A percentile compares a stretch with the other conserved stretches of the same genome.
phyloP scores from a whole-genome alignment of 2,888 invertebrate species.

The Malthinus flaveolus region DNA sequence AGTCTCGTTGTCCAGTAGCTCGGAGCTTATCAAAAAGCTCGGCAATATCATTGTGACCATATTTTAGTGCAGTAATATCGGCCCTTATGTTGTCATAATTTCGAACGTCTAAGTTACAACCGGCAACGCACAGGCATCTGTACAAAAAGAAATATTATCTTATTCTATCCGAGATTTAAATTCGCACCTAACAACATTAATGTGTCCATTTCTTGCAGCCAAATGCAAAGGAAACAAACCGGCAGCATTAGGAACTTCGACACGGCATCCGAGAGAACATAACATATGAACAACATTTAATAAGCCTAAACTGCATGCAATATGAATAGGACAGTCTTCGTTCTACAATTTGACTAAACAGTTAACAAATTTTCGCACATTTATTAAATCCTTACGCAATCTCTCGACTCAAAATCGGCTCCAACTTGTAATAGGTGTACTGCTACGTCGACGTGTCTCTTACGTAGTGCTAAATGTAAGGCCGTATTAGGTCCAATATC shows the following conservation, averaged over 20 bases:
- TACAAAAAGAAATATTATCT: slow-evolving; percentile 19
- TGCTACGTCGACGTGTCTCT: slow-evolving; percentile 61
- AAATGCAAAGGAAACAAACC: slow-evolving; percentile 70
- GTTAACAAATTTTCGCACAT: not conserved
- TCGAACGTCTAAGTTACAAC: slow-evolving; percentile 68
- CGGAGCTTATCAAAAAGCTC: slow-evolving; percentile 67
- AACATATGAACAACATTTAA: slow-evolving; percentile 61
- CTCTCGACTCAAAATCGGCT: slow-evolving; percentile 60
- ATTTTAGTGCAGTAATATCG: slow-evolving; percentile 76
- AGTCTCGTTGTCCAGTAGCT: slow-evolving; percentile 57
- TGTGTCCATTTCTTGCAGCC: slow-evolving; percentile 71
- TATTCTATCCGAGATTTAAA: not conserved
- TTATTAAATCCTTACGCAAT: slow-evolving; percentile 51
- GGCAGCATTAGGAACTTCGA: slow-evolving; percentile 65
- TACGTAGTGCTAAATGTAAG: slow-evolving; percentile 62
- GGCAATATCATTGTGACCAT: slow-evolving; percentile 70
- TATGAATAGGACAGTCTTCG: slow-evolving; percentile 64
- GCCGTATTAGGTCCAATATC: slow-evolving; percentile 58
- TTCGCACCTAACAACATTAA: slow-evolving; percentile 65
- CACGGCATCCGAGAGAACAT: slow-evolving; percentile 62
- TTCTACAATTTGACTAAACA: slow-evolving; percentile 49
- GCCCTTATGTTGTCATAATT: slow-evolving; percentile 73
- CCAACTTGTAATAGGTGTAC: slow-evolving; percentile 63
- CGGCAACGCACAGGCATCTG: slow-evolving; percentile 69
- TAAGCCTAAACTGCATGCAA: slow-evolving; percentile 60